A percentile compares a stretch with the other conserved stretches of the same genome.
These are phyloP conservation scores for Hoplodrina ambigua DNA, from an alignment of 2,888 invertebrate genomes.

Conservation along the genomic window DNA sequence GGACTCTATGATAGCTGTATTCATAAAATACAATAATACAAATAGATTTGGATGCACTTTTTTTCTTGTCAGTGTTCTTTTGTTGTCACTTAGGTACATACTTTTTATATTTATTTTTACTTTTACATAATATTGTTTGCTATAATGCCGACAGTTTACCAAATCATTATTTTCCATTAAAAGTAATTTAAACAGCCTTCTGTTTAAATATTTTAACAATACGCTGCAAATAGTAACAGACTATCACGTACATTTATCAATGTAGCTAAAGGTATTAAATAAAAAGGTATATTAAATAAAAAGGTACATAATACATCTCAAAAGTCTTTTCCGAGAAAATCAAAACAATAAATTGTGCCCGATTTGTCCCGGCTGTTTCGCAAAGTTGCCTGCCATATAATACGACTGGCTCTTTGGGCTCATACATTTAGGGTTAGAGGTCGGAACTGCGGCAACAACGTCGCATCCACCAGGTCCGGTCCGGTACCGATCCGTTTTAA, in stretches of 20 bases:
- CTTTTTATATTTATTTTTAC: slow-evolving; percentile 13
- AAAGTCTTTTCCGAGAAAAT: slow-evolving; percentile 68
- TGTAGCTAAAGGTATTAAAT: slow-evolving; percentile 18
- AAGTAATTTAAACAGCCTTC: slow-evolving; percentile 1
- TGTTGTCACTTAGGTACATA: neutral
- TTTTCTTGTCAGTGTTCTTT: slow-evolving; percentile 12
- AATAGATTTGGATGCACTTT: slow-evolving; percentile 37
- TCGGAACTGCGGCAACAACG: slow-evolving; percentile 63
- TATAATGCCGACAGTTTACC: neutral
- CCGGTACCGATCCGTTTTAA: slow-evolving; percentile 64
- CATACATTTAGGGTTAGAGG: slow-evolving; percentile 68
- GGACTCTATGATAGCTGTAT: slow-evolving; percentile 22
- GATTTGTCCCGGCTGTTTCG: slow-evolving; percentile 73
- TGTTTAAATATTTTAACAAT: neutral
- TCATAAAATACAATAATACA: slow-evolving; percentile 26
- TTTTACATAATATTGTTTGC: neutral
- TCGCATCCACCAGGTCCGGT: slow-evolving; percentile 70
- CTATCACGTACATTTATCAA: neutral
- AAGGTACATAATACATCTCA: slow-evolving; percentile 52
- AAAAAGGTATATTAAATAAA: slow-evolving; percentile 37
- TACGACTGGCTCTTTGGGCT: slow-evolving; percentile 65
- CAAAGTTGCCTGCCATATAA: slow-evolving; percentile 73
- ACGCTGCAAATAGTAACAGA: neutral
- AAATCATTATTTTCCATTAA: neutral
- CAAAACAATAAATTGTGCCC: slow-evolving; percentile 75